Evolutionary conservation across 2,888 invertebrate species (phyloP), one percentile per base, ranked within the genome.

Genomic region (Caenorhabditis wallacei): DNA sequence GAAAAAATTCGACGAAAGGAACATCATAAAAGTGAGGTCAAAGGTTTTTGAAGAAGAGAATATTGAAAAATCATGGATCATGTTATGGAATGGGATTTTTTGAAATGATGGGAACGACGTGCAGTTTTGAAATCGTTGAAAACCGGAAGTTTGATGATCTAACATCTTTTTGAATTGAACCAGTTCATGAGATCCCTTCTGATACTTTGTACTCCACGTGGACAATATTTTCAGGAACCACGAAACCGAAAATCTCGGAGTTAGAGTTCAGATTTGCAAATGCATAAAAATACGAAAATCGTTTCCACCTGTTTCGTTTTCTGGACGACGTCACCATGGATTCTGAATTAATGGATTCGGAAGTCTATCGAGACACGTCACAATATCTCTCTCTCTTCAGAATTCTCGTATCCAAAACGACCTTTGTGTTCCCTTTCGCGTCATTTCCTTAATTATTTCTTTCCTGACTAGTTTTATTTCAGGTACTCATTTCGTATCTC

Each of bases 241-340:
- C n/a, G 10, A 35, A 35, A 35, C 35, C 35, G 35, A 10, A 35
- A 35, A 35, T 35, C 35, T 40, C 2, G 40, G 10, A 40, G 13
- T 40, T 30, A 43, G 40, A 72, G 61, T 72, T 72, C 61, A 53
- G 16, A 54, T 24, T 22, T 51, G 40, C 54, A 24, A 43, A 18
- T 51, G 26, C 35, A 51, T 48, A 56, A n/a, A 43, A 46, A 30
- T 24, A 13, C 37, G 11, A 13, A 54, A 53, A 72, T 40, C n/a
- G n/a, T 53, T 74, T 64, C 10, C 74, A 74, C 74, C 74, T 74
- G 74, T 24, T 35, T 16, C 18, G 18, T 22, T 22, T 35, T 35
- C 35, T n/a, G n/a, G n/a, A 2, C 57, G 35, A 26, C 57, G 35
- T 57, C 57, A 57, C 22, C 54, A 16, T 22, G 13, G 54, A 26